Percentiles rank a stretch among this genome's conserved stretches.
phyloP scores from a whole-genome alignment of 2,113 vertebrate species.

The Oplegnathus fasciatus region DNA sequence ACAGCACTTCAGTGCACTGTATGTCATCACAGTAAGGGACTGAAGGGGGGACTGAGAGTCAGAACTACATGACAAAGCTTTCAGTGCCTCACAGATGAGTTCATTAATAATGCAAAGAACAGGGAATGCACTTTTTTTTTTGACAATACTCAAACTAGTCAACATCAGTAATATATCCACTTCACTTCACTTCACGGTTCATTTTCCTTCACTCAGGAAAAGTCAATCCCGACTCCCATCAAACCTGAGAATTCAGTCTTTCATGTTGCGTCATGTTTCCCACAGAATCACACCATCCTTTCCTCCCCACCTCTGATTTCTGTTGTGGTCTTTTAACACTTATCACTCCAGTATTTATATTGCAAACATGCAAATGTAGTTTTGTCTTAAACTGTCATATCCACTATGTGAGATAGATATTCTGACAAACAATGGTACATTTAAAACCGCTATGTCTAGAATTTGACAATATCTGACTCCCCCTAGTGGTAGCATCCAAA shows the following conservation, averaged over 20 bases:
- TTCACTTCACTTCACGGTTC: not conserved
- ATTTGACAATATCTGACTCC: not conserved
- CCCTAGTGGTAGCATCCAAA: not conserved
- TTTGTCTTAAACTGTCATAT: not conserved
- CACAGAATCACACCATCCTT: not conserved
- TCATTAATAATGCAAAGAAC: not conserved
- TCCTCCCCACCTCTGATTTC: too few relatives aligned
- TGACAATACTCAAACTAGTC: not conserved
- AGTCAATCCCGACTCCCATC: not conserved
- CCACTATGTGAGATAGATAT: not conserved
- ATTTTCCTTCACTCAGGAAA: not conserved
- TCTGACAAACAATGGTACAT: not conserved
- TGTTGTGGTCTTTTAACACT: not conserved
- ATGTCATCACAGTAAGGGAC: not conserved
- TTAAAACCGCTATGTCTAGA: not conserved
- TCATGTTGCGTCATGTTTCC: not conserved
- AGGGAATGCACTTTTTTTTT: not conserved
- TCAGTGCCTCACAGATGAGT: too few relatives aligned
- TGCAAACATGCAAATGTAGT: not conserved
- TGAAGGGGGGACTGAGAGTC: not conserved
- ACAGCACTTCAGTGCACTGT: too few relatives aligned
- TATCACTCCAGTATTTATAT: too few relatives aligned
- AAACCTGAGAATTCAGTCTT: not conserved
- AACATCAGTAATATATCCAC: not conserved
- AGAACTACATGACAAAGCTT: not conserved